Conservation (phyloP, 2,888 invertebrate genomes). For the Conops quadrifasciatus region DNA sequence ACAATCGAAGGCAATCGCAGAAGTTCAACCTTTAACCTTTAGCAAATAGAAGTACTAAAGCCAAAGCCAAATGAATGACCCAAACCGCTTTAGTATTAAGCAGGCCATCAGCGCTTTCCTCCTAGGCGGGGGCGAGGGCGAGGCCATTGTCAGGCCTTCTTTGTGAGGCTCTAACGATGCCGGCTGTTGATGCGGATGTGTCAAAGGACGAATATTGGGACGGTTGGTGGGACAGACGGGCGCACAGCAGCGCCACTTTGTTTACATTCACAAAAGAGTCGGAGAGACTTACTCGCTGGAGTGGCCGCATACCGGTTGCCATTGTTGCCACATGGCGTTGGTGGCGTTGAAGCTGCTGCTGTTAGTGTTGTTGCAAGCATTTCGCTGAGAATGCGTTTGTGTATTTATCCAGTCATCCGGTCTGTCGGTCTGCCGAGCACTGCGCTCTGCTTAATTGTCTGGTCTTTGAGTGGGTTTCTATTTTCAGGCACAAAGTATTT, state of each 20-base stretch:
- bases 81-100: conserved; percentile 15
- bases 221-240: not conserved
- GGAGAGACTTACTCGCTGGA: not conserved
- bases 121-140: too few species aligned
- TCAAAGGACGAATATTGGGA: not conserved
- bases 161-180: conserved; percentile 3
- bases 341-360: not conserved
- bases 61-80: conserved; percentile 13
- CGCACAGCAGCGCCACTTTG: not conserved
- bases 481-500: not conserved
- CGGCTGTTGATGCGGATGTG: not conserved
- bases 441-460: conserved; percentile 22
- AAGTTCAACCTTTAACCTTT: not conserved
- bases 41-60: not conserved
- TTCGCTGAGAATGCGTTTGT: not conserved
- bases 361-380: not conserved
- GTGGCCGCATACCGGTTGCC: not conserved
- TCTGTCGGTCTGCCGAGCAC: not conserved
- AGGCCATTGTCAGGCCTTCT: not conserved
- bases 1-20: conserved; percentile 9
- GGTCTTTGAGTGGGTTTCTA: not conserved
- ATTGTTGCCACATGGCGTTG: conserved; percentile 12
- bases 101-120: conserved; percentile 3
- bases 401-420: not conserved
- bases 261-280: conserved; percentile 10